These are phyloP conservation scores for Thripadectes ignobilis DNA, from an alignment of 2,797 vertebrate species.

Conservation along the genomic window DNA sequence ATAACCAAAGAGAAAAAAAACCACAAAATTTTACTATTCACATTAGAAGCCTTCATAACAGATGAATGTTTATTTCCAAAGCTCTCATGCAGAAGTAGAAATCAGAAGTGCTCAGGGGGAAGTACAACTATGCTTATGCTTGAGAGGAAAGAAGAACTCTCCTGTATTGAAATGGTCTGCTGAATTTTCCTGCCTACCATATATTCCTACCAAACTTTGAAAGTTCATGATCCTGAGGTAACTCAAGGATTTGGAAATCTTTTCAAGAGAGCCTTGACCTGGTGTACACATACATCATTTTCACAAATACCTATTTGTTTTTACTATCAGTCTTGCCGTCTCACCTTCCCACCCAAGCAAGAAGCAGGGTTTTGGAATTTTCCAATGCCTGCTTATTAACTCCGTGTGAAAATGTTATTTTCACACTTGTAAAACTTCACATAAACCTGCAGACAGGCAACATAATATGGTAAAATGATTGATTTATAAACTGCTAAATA, in stretches of 20 bases:
- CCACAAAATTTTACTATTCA: neutral
- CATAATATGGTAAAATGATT: neutral
- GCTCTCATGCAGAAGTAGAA: neutral
- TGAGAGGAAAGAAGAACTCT: neutral
- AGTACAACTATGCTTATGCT: neutral
- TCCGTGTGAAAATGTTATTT: neutral
- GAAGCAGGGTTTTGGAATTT: neutral
- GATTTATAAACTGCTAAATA: neutral
- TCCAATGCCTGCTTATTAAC: neutral
- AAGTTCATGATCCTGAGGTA: neutral
- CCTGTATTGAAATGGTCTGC: neutral
- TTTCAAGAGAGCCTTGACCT: neutral
- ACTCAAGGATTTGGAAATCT: neutral
- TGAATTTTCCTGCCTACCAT: neutral
- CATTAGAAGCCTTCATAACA: slow-evolving; percentile 1
- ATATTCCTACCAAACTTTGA: neutral
- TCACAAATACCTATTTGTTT: neutral
- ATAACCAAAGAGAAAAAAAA: slow-evolving; percentile 16
- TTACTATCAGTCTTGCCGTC: neutral
- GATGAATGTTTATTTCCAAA: neutral
- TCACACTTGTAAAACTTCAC: neutral
- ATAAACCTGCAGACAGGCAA: neutral
- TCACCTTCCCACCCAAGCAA: neutral
- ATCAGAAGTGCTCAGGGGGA: neutral
- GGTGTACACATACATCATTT: neutral